Evolutionary conservation across 1,140 invertebrate genomes (phyloP), one percentile per base, ranked within the genome.

Genomic region (Centruroides vittatus): DNA sequence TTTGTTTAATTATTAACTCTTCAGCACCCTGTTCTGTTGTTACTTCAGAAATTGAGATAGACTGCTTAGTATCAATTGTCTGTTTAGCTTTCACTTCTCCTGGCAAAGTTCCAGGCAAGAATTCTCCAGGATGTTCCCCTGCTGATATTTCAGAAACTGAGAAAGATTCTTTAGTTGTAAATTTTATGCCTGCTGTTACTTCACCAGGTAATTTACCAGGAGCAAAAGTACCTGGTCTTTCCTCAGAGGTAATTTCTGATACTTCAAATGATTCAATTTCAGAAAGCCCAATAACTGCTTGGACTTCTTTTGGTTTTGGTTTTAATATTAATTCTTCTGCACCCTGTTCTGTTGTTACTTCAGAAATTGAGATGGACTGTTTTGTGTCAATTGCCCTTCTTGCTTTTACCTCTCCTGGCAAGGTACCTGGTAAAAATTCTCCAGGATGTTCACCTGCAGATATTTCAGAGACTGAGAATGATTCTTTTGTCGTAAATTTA

Each of bases 81-180:
- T n/a, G n/a, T n/a, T 55, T 63, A 53, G 66, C 60, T n/a, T 55
- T 59, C 41, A 65, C 56, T 64, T 59, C 51, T 23, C 57, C 55
- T 11, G 64, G 60, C 36, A 55, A 50, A 49, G 57, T 66, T 12
- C 56, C 59, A 48, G 58, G 53, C 41, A 57, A 61, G 61, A 66
- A 61, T 59, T 66, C 58, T 13, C 55, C 61, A 11, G 61, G 59
- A 4, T 49, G 35, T 58, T 65, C 64, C 55, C 64, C 61, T 36
- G 52, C 23, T 34, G 60, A 59, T 5, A 66, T 61, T 52, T 67
- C 64, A 34, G 55, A 47, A 23, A 64, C 36, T 36, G 55, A 57
- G 36, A 64, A 48, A 34, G 65, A 55, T 53, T 59, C 58, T 36
- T 63, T 54, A 11, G 61, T 12, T 23, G 50, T 50, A 5, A 52